Percentiles rank a stretch among this genome's conserved stretches.
phyloP scores from a whole-genome alignment of 2,888 invertebrate species.

The Deroplatys truncata region DNA sequence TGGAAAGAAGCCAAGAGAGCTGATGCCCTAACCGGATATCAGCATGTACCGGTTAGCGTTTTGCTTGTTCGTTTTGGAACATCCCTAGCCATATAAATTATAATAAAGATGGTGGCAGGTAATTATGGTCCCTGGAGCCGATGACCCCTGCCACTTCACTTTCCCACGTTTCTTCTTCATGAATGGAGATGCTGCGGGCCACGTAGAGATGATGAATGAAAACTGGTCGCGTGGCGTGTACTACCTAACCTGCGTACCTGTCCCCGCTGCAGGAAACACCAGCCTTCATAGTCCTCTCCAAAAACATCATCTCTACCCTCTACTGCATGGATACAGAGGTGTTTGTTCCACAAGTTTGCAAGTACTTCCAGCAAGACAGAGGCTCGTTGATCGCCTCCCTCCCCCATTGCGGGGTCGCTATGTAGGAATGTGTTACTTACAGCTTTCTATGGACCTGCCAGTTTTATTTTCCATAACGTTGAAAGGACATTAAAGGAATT shows the following conservation, averaged over 20 bases:
- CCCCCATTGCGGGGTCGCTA: too few relatives aligned
- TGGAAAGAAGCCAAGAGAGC: neutral
- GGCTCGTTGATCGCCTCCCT: too few relatives aligned
- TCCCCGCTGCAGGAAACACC: too few relatives aligned
- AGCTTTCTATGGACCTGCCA: too few relatives aligned
- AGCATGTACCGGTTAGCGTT: neutral
- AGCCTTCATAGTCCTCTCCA: neutral
- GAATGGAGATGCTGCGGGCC: conserved; percentile 29
- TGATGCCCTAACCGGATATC: neutral
- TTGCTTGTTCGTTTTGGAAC: neutral
- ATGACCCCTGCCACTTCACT: conserved; percentile 24
- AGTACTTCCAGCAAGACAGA: too few relatives aligned
- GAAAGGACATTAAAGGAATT: too few relatives aligned
- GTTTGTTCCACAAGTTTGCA: too few relatives aligned
- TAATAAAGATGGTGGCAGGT: conserved; percentile 9
- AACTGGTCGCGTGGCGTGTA: conserved; percentile 42
- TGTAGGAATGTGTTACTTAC: too few relatives aligned
- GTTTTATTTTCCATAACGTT: too few relatives aligned
- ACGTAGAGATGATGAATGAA: conserved; percentile 41
- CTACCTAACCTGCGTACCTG: conserved; percentile 39
- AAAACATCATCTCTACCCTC: neutral
- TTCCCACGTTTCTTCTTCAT: conserved; percentile 24
- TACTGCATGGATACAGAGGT: too few relatives aligned
- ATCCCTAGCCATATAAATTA: conserved; percentile 2
- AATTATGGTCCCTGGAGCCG: conserved; percentile 5